These are phyloP conservation scores for Hydra vulgaris DNA, from an alignment of 30 jellyfish, hydroid and myxozoan genomes.

Conservation along the genomic window DNA sequence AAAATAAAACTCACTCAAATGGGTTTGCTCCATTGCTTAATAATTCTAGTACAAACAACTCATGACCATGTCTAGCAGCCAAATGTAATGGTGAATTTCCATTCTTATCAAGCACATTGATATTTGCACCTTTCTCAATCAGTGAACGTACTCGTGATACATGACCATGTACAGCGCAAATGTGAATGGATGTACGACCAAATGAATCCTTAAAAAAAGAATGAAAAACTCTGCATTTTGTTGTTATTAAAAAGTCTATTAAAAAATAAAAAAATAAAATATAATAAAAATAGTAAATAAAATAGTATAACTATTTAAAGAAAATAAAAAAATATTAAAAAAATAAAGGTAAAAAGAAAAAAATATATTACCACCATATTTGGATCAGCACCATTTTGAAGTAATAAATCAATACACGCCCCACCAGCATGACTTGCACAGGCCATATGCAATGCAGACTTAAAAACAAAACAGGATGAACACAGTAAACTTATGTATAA, in stretches of 20 bases:
- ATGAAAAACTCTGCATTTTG: neutral
- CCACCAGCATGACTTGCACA: slow-evolving; percentile 84
- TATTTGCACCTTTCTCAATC: slow-evolving; percentile 62
- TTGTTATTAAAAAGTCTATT: neutral
- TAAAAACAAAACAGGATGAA: slow-evolving; percentile 4
- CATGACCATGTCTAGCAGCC: slow-evolving; percentile 93
- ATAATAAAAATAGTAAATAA: too few species aligned
- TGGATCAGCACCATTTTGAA: slow-evolving; percentile 64
- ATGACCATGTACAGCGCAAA: slow-evolving; percentile 86
- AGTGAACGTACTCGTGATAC: slow-evolving; percentile 66
- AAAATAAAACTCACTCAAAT: slow-evolving; percentile 36
- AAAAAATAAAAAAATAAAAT: too few species aligned
- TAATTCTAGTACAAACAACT: slow-evolving; percentile 68
- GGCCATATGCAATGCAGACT: slow-evolving; percentile 92
- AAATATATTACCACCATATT: slow-evolving; percentile 43
- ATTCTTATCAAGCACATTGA: slow-evolving; percentile 56
- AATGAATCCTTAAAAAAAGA: slow-evolving; percentile 42
- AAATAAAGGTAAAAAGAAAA: neutral
- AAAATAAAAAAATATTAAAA: too few species aligned
- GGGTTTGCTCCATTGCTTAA: slow-evolving; percentile 79
- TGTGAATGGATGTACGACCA: slow-evolving; percentile 86
- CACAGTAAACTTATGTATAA: too few species aligned
- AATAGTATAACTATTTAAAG: neutral
- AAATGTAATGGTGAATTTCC: slow-evolving; percentile 85
- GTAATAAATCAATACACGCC: slow-evolving; percentile 55